Evolutionary conservation across 2,797 vertebrate species (phyloP).

Genomic region (Muscicapa striata): DNA sequence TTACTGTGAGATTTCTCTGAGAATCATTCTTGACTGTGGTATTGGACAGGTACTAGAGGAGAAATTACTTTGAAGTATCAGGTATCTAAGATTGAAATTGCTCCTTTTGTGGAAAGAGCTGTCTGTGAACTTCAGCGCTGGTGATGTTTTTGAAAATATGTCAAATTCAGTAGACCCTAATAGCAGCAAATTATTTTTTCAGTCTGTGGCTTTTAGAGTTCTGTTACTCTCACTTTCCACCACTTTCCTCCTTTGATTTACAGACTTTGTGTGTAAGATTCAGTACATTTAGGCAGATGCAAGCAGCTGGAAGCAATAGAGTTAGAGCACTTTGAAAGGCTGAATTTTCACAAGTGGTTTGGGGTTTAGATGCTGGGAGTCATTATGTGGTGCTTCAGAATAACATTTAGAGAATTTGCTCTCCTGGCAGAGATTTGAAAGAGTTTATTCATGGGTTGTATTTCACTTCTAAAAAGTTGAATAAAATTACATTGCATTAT

Average conservation of each 20-base stretch:
- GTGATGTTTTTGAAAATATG: slow-evolving; percentile 4
- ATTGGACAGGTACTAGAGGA: neutral
- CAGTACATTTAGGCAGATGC: slow-evolving; percentile 57
- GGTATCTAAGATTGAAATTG: neutral
- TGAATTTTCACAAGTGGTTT: slow-evolving; percentile 76
- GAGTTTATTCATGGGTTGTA: slow-evolving; percentile 69
- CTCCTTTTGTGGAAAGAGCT: slow-evolving; percentile 10
- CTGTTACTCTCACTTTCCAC: neutral
- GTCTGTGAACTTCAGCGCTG: slow-evolving; percentile 1
- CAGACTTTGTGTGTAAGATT: slow-evolving; percentile 31
- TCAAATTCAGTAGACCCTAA: slow-evolving; percentile 6
- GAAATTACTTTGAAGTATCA: slow-evolving; percentile 1
- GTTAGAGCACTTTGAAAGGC: slow-evolving; percentile 61
- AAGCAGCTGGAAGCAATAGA: slow-evolving; percentile 76
- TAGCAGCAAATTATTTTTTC: slow-evolving; percentile 55
- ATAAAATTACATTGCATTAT: slow-evolving; percentile 66
- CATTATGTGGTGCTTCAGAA: slow-evolving; percentile 72
- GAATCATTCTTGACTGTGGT: slow-evolving; percentile 35
- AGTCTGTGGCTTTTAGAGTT: neutral
- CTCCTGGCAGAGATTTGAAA: slow-evolving; percentile 67
- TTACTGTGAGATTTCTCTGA: neutral
- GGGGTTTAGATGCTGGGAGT: slow-evolving; percentile 65
- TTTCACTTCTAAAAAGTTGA: slow-evolving; percentile 69
- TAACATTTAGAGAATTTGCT: slow-evolving; percentile 72
- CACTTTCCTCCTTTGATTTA: slow-evolving; percentile 62